Percentiles rank a stretch among this genome's conserved stretches.
Evolutionary conservation across 2,797 vertebrate genomes (phyloP).

Genomic region (Pangasius macronema): DNA sequence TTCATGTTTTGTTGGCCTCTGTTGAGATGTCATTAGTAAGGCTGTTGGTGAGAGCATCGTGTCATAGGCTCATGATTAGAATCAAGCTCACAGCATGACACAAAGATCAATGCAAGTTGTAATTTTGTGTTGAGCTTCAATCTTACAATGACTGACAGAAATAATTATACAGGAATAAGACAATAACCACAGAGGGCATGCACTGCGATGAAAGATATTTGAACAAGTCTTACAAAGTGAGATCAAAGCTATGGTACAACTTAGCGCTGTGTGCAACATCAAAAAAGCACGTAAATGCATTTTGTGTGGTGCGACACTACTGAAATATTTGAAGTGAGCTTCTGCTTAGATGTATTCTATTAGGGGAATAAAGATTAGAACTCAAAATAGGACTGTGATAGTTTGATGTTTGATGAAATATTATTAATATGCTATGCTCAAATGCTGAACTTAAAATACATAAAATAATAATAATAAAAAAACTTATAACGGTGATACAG

Average conservation of each 20-base stretch:
- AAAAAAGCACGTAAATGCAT: constrained; percentile 55
- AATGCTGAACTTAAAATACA: not conserved
- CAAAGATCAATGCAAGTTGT: constrained; percentile 64
- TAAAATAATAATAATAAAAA: not conserved
- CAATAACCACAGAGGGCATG: constrained; percentile 54
- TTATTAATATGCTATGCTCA: not conserved
- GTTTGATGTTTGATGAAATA: not conserved
- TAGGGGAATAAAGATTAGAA: not conserved
- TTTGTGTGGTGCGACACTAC: constrained; percentile 39
- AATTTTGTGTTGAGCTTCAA: constrained; percentile 58
- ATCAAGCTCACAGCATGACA: constrained; percentile 52
- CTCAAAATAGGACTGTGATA: constrained; percentile 12
- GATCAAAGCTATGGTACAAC: constrained; percentile 63
- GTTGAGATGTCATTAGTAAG: constrained; percentile 10
- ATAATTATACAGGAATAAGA: constrained; percentile 64
- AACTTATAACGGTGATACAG: not conserved
- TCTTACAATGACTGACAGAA: constrained; percentile 62
- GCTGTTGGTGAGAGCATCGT: not conserved
- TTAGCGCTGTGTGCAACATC: constrained; percentile 59
- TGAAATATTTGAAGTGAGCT: constrained; percentile 51
- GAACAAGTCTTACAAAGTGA: constrained; percentile 59
- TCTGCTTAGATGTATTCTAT: constrained; percentile 23
- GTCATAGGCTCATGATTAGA: constrained; percentile 33
- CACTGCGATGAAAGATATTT: constrained; percentile 56
- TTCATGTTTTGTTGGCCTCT: not conserved